Evolutionary conservation across 2,113 vertebrate genomes (phyloP).

Genomic region (Vanacampus margaritifer): DNA sequence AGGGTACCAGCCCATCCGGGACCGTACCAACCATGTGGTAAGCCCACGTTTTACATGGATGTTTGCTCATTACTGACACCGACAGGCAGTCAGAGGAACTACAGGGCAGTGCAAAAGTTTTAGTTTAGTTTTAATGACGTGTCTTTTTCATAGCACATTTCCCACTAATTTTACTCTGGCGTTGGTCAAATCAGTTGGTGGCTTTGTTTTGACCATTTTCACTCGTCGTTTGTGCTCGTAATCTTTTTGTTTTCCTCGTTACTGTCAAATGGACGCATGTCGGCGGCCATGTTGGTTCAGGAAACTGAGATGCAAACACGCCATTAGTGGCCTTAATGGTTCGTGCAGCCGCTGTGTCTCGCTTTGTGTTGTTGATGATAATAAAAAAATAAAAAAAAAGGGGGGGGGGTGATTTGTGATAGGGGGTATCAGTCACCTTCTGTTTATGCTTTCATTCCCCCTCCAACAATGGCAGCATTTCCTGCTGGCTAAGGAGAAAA

Average conservation of each 20-base stretch:
- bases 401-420: not conserved
- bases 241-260: conserved; percentile 11
- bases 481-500: conserved; percentile 30
- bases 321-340: conserved; percentile 16
- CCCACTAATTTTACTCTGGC: no score
- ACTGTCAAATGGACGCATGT: conserved; percentile 6
- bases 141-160: not conserved
- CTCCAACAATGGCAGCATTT: conserved; percentile 42
- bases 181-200: no score
- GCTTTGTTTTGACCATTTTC: conserved; percentile 25
- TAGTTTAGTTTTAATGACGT: not conserved
- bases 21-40: conserved; percentile 80
- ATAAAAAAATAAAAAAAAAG: conserved; percentile 29
- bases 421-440: conserved; percentile 17
- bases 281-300: conserved; percentile 6
- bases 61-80: not conserved
- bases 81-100: not conserved
- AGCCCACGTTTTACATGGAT: not conserved
- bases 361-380: conserved; percentile 26
- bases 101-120: not conserved
- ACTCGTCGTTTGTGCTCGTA: no score
- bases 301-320: conserved; percentile 24
- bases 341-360: conserved; percentile 12
- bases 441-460: conserved; percentile 24
- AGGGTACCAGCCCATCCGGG: conserved; percentile 76